Base-by-base conservation (phyloP, 2,888 invertebrate genomes). In the Cremastobaeus sp. region DNA sequence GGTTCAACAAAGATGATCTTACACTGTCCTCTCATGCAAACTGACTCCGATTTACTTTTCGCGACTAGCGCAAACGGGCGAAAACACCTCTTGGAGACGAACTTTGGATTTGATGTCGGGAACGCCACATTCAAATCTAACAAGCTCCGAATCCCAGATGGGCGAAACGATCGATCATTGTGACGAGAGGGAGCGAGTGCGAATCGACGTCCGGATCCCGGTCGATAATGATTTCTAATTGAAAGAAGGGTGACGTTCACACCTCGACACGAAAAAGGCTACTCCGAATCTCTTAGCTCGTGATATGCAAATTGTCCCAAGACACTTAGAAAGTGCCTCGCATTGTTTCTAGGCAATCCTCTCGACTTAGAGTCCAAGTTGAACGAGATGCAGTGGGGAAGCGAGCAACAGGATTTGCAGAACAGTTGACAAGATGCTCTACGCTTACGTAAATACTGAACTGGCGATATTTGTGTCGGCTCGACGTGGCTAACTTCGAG, bases 381-480 rank as follows among this genome's bases (percentile, higher is more conserved):
- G 45, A 68, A 43, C 50, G 41, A 41, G 37, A 60, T 43, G 41
- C 20, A 18, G 41, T 11, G 45, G 39, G 55, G 50, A 60, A 35
- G 48, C 62, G 45, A 35, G 64, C 65, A 70, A 47, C 59, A 68
- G 78, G 76, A 78, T 78, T 80, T 78, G 69, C 74, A n/a, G 69
- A 68, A 70, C 59, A 50, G 68, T 74, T 74, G 54, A 75, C 80
- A 78, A 57, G 73, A 64, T 59, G 30, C 68, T 69, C 45, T 52
- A 59, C 32, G 57, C 55, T 57, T 77, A 73, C 74, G 80, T 83
- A 80, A 83, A 83, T 80, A 83, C 70, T 73, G 79, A 81, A 32
- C 11, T 11, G 9, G 34, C 82, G 81, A 82, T 82, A 82, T 82
- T 82, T 78, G 77, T 69, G 76, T 77, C 76, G 34, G 41, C 66